Percentiles rank a stretch among this genome's conserved stretches.
phyloP scores from a whole-genome alignment of 2,797 vertebrate species.

The Eupleurogrammus muticus region DNA sequence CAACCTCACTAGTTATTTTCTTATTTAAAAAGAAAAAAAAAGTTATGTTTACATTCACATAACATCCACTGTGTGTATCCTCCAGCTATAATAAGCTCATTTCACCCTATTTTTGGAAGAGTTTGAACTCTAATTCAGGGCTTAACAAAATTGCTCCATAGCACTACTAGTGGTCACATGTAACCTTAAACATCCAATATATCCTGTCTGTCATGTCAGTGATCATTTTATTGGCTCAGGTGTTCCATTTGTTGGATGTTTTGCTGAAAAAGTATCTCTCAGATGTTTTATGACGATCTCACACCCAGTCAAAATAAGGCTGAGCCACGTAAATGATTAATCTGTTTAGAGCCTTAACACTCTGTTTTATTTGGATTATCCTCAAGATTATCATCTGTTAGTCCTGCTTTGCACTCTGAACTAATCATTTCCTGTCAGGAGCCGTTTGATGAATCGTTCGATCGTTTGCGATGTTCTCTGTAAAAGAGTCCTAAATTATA shows the following conservation, averaged over 20 bases:
- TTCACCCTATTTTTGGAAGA: background rate
- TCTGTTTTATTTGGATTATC: constrained; percentile 34
- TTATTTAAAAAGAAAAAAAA: no score
- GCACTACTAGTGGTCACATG: background rate
- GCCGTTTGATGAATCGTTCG: constrained; percentile 42
- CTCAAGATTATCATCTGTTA: constrained; percentile 22
- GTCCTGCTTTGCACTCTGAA: constrained; percentile 13
- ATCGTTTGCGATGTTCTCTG: constrained; percentile 36
- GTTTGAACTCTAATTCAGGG: background rate
- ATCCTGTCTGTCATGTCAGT: background rate
- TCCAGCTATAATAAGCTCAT: no score
- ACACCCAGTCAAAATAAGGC: background rate
- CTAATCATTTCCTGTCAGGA: constrained; percentile 9
- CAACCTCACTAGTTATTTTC: no score
- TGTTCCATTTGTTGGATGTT: background rate
- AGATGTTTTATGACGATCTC: constrained; percentile 7
- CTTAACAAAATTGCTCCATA: background rate
- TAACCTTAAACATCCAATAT: background rate
- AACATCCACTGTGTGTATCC: background rate
- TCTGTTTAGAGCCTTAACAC: constrained; percentile 9
- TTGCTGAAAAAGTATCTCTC: background rate
- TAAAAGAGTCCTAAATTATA: constrained; percentile 31
- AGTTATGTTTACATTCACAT: no score
- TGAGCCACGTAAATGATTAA: constrained; percentile 13
- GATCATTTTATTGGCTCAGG: background rate